Base-by-base conservation (phyloP, 1,140 invertebrate species). In the Drosophila nasuta region DNA sequence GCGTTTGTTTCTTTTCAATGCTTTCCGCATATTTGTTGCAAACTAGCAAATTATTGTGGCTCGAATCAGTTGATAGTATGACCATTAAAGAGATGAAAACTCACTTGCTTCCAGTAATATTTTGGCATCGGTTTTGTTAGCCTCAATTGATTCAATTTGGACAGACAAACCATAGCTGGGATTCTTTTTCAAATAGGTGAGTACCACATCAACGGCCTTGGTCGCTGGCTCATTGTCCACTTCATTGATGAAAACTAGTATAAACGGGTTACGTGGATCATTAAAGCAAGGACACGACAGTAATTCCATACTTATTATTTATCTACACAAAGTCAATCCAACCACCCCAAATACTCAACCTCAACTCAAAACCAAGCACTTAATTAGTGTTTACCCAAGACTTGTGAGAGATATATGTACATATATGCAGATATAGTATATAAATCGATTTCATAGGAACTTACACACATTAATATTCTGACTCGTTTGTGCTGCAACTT, bases 161-260 rank as follows among this genome's bases (percentile, higher is more conserved):
- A 96, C 93, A 48, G 94, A 95, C 1, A 96, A 80, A 6, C 95
- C 95, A 48, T 95, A 92, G 71, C 93, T 94, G 15, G 94, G 94
- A 89, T 96, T 96, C 45, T 95, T 94, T 64, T 95, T 94, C 1
- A 96, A 92, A 87, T 95, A 96, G 43, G 95, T 94, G 28, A 95
- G 90, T 0, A 95, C 95, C 10, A 95, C 95, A 71, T 95, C 94
- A 54, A 96, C 93, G 3, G 95, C 93, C 86, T 95, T 95, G 69
- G 95, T 93, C 15, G 95, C 95, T 5, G 96, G 93, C 25, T 93
- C 93, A 88, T 96, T 96, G 46, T 94, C 94, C 81, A 95, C 95
- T 90, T 96, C 96, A 82, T 96, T 96, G 7, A 96, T 94, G 69
- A 95, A 94, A 81, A 96, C 96, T 96, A 46, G 8, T 2, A 13